Base-by-base conservation (phyloP, 2,113 vertebrate genomes). In the Oncorhynchus keta region DNA sequence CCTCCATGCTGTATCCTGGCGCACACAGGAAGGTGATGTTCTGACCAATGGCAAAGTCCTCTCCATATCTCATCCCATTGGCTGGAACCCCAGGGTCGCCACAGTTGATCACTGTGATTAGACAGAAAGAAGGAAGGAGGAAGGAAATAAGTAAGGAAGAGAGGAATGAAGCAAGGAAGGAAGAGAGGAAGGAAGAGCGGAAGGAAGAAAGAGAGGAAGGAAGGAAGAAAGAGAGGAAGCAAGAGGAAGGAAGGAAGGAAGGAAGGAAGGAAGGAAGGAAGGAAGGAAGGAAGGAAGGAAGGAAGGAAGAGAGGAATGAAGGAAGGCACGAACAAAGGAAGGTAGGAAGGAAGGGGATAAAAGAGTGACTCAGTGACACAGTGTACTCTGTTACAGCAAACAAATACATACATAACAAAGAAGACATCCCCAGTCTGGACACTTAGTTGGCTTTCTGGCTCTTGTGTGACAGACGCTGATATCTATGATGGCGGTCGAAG, bases 11-110 rank as follows among this genome's bases (percentile, higher is more conserved):
- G 74, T 97, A 99, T 2, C 98, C 98, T 3, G 97, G 97, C 2
- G 99, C 97, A 90, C 98, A 99, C 88, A 97, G 93, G 20, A 97
- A 99, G 16, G 96, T 95, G 81, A 98, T 87, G 70, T 99, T 99
- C 92, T 98, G 97, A 81, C 93, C 95, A 78, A 99, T 95, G 1
- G 97, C 95, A 81, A 96, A 97, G 87, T 98, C 96, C 73, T 99
- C 96, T 76, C 97, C 97, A 0, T 98, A 98, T 87, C 96, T 95
- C 74, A 99, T 91, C 74, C 97, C 96, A 32, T 96, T 99, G 26
- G 97, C 97, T 35, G 97, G 96, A 57, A 97, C 82, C 22, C 97
- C 98, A 26, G 96, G 96, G 87, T 99, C 97, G 79, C 97, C 98
- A 74, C 98, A 99, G 89, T 95, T 99, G 85, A 99, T 99, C 90